These are phyloP conservation scores for Chloroceryle inda DNA, from an alignment of 2,797 vertebrate genomes.

Conservation along the genomic window DNA sequence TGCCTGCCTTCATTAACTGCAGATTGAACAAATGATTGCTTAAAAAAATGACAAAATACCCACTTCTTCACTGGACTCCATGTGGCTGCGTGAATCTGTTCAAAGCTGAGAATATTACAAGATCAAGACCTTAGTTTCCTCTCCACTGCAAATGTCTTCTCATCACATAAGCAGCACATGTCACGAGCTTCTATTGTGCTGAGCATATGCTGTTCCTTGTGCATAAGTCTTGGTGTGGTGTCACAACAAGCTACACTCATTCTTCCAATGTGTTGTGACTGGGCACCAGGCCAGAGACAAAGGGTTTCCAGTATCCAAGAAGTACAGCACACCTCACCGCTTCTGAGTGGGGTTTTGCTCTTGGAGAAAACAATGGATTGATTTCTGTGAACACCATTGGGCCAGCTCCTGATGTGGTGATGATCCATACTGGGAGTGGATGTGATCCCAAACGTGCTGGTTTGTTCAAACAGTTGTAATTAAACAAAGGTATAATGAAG, in stretches of 20 bases:
- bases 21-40: background rate
- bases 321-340: background rate
- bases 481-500: background rate
- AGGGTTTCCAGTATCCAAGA: background rate
- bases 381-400: background rate
- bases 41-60: constrained; percentile 1
- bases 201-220: background rate
- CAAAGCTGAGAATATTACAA: background rate
- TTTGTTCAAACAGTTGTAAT: background rate
- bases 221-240: background rate
- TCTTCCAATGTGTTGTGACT: background rate
- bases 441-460: background rate
- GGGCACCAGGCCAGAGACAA: constrained; percentile 18
- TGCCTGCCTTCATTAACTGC: constrained; percentile 3
- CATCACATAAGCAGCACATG: background rate
- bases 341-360: background rate
- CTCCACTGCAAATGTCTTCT: background rate
- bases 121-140: background rate
- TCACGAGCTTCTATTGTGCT: background rate
- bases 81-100: background rate
- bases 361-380: background rate
- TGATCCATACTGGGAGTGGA: background rate
- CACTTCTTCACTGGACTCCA: background rate
- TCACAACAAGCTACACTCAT: fast-evolving
- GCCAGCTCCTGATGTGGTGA: background rate